These are phyloP conservation scores for Leptonema lineaticorne DNA, from an alignment of 1,140 invertebrate genomes.

Conservation along the genomic window DNA sequence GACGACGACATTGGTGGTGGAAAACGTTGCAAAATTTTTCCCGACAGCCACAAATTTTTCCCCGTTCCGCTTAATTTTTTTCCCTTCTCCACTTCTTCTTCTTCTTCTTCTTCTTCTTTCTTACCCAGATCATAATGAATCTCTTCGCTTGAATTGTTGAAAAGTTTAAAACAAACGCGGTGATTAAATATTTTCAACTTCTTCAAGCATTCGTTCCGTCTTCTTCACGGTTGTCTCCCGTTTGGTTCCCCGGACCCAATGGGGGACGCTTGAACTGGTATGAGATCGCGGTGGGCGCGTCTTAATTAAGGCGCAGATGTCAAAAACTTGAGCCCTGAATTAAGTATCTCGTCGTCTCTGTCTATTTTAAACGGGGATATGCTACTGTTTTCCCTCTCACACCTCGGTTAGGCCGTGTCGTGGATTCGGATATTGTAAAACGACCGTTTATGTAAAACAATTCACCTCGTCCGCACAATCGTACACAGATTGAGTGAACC, in stretches of 20 bases:
- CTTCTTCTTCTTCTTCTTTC: background rate
- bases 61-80: too few relatives aligned
- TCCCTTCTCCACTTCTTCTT: background rate
- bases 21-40: too few relatives aligned
- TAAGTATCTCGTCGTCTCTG: slow-evolving; percentile 9
- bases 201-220: slow-evolving; percentile 1
- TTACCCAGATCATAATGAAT: slow-evolving; percentile 14
- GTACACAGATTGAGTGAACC: background rate
- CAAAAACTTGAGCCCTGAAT: slow-evolving; percentile 26
- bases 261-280: background rate
- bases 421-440: background rate
- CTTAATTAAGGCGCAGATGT: slow-evolving; percentile 25
- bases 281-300: background rate
- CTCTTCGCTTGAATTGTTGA: slow-evolving; percentile 14
- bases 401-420: too few relatives aligned
- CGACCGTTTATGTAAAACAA: background rate
- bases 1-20: too few relatives aligned
- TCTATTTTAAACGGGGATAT: background rate
- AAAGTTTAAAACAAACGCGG: slow-evolving; percentile 26
- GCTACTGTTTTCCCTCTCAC: background rate
- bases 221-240: slow-evolving; percentile 14
- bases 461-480: background rate
- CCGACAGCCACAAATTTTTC: slow-evolving; percentile 10
- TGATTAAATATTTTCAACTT: slow-evolving; percentile 25
- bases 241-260: background rate